phyloP scores from a whole-genome alignment of 2,888 invertebrate species.

The Harpalus rufipes region DNA sequence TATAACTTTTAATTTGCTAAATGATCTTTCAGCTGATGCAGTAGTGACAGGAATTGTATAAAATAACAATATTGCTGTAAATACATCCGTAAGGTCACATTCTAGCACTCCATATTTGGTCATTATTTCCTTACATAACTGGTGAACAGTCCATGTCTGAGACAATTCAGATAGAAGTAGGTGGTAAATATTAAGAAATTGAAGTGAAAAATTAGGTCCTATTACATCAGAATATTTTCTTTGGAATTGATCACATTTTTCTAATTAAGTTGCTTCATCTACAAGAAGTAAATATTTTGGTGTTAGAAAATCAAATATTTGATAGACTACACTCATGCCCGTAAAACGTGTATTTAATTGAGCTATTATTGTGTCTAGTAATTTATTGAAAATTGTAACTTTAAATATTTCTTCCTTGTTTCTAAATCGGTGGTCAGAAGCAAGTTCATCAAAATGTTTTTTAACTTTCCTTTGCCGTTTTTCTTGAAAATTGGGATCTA shows the following conservation, averaged over 20 bases:
- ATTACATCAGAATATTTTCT: constrained; percentile 29
- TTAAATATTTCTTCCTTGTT: constrained; percentile 66
- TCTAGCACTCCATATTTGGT: constrained; percentile 32
- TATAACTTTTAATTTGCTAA: no score
- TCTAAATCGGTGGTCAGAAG: constrained; percentile 68
- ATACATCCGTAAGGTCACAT: constrained; percentile 14
- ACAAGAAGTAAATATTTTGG: constrained; percentile 70
- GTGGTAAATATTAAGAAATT: constrained; percentile 15
- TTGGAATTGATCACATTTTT: neutral
- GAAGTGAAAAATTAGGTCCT: neutral
- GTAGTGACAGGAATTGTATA: constrained; percentile 29
- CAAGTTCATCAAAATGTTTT: constrained; percentile 70
- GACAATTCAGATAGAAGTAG: neutral
- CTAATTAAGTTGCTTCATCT: constrained; percentile 1
- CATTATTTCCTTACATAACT: constrained; percentile 22
- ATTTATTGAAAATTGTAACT: constrained; percentile 70
- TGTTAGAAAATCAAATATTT: constrained; percentile 71
- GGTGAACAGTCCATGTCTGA: constrained; percentile 12
- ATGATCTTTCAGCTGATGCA: constrained; percentile 11
- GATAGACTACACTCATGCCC: constrained; percentile 71
- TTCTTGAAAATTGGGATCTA: constrained; percentile 22
- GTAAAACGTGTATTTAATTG: constrained; percentile 71
- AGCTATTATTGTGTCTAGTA: constrained; percentile 71
- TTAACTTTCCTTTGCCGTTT: constrained; percentile 14
- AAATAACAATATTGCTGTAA: constrained; percentile 16